Percentiles rank a stretch among this genome's conserved stretches.
These are phyloP conservation scores for Tiliacea aurago DNA, from an alignment of 2,888 invertebrate genomes.

Conservation along the genomic window DNA sequence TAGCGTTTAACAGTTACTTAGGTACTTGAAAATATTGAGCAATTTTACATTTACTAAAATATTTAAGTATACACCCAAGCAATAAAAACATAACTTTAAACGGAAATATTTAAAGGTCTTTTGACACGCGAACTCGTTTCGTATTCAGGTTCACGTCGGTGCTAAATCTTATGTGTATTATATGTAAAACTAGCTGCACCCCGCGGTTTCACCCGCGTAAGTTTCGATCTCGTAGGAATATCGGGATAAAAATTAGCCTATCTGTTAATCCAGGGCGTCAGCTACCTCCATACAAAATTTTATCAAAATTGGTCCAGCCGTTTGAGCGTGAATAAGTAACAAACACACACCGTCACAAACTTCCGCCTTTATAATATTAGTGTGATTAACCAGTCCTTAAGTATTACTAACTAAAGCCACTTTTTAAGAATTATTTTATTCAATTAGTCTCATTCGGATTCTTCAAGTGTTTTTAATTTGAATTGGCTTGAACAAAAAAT, in stretches of 20 bases:
- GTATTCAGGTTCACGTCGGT: conserved; percentile 61
- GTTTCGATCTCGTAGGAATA: no score
- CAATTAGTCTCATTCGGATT: background rate
- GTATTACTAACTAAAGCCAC: no score
- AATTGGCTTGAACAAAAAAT: background rate
- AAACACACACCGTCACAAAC: no score
- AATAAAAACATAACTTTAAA: conserved; percentile 75
- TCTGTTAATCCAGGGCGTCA: no score
- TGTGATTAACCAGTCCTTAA: no score
- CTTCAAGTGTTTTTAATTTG: background rate
- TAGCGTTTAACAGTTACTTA: conserved; percentile 7
- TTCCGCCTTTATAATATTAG: no score
- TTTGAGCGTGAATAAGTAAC: no score
- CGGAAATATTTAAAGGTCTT: conserved; percentile 74
- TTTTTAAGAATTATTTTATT: background rate
- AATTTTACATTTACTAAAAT: conserved; percentile 47
- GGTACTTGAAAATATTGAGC: background rate
- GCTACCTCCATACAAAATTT: no score
- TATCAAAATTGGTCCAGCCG: no score
- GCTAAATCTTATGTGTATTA: conserved; percentile 29
- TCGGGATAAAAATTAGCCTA: no score
- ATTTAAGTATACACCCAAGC: conserved; percentile 44
- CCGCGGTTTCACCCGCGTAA: no score
- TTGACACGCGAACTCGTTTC: conserved; percentile 75
- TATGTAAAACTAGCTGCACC: no score